These are phyloP conservation scores for Ormyrus thymus DNA, from an alignment of 2,888 invertebrate species.

Conservation along the genomic window DNA sequence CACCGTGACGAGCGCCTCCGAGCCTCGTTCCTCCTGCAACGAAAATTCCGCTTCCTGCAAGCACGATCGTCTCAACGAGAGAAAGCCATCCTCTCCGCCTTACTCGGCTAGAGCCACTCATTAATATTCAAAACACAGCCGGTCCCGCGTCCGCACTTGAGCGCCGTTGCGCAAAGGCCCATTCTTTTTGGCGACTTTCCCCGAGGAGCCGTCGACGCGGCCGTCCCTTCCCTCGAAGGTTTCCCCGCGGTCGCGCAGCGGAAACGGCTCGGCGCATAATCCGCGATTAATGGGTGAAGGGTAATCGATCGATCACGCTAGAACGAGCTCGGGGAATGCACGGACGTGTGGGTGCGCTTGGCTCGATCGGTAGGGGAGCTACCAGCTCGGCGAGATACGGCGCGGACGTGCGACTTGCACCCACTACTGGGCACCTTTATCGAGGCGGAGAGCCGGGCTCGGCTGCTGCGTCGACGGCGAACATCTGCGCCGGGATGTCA, in stretches of 20 bases:
- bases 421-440: slow-evolving; percentile 35
- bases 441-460: background rate
- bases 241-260: background rate
- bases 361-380: slow-evolving; percentile 59
- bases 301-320: slow-evolving; percentile 64
- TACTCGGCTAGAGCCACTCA: too few relatives aligned
- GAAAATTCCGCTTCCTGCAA: too few relatives aligned
- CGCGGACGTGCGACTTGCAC: slow-evolving; percentile 25
- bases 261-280: slow-evolving; percentile 40
- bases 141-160: too few relatives aligned
- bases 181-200: too few relatives aligned
- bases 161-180: too few relatives aligned
- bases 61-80: too few relatives aligned
- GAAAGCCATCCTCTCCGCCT: too few relatives aligned
- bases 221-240: background rate
- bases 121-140: too few relatives aligned
- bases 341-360: slow-evolving; percentile 56
- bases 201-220: too few relatives aligned
- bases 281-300: slow-evolving; percentile 62
- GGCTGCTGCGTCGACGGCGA: slow-evolving; percentile 10
- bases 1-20: too few relatives aligned
- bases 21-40: too few relatives aligned
- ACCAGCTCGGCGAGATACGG: slow-evolving; percentile 44
- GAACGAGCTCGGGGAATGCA: slow-evolving; percentile 59
- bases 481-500: slow-evolving; percentile 43